These are phyloP conservation scores for Scalopus aquaticus DNA, from an alignment of 2,113 vertebrate species.

Conservation along the genomic window DNA sequence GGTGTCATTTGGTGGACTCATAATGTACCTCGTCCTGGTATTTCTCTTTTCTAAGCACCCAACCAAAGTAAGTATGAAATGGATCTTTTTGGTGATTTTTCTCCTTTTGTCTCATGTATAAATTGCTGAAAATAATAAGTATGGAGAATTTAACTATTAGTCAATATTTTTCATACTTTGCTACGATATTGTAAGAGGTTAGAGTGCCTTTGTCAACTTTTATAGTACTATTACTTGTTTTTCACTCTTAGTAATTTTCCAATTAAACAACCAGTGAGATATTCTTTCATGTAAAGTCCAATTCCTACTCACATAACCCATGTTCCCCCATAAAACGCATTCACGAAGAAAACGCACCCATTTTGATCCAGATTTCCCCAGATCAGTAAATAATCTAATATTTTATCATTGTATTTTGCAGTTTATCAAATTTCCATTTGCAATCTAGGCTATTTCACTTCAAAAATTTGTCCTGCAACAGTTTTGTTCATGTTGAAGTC, in stretches of 20 bases:
- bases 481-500: not conserved
- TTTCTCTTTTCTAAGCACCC: conserved; percentile 92
- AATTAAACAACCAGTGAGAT: not conserved
- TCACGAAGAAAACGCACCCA: not conserved
- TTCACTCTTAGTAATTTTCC: conserved; percentile 47
- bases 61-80: conserved; percentile 85
- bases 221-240: not conserved
- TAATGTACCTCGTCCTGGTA: conserved; percentile 86
- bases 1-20: conserved; percentile 90
- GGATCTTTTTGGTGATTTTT: not conserved
- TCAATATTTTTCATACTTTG: not conserved
- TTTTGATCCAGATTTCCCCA: not conserved
- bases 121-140: conserved; percentile 5
- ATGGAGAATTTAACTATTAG: not conserved
- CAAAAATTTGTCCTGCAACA: conserved; percentile 17
- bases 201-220: not conserved
- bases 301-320: not conserved
- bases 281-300: not conserved
- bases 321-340: not conserved
- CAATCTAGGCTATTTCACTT: not conserved
- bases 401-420: not conserved
- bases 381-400: not conserved
- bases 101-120: not conserved
- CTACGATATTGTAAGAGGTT: not conserved
- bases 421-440: conserved; percentile 2